Conservation (phyloP, 2,888 invertebrate genomes). For the Synanthedon andrenaeformis region DNA sequence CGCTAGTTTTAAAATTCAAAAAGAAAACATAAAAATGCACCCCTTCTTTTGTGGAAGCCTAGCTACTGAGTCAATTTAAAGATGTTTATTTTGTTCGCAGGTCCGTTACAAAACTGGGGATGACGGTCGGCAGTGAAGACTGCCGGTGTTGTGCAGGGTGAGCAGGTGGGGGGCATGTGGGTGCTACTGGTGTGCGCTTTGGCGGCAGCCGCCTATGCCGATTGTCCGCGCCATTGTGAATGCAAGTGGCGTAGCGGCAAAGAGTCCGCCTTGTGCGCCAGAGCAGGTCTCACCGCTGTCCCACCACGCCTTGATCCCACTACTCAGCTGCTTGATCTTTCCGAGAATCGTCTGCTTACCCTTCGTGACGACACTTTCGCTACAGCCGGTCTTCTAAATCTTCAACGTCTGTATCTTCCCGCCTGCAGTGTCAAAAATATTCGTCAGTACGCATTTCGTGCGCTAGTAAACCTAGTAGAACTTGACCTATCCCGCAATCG, state of each 20-base stretch:
- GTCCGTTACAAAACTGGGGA: constrained; percentile 38
- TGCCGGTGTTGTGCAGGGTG: constrained; percentile 56
- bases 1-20: too few species aligned
- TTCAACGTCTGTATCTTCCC: constrained; percentile 82
- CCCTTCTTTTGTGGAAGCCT: too few species aligned
- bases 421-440: constrained; percentile 77
- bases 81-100: constrained; percentile 24
- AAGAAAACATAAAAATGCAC: too few species aligned
- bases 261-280: constrained; percentile 84
- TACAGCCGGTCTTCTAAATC: constrained; percentile 79
- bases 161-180: constrained; percentile 57
- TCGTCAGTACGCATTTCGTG: constrained; percentile 80
- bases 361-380: constrained; percentile 81
- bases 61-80: too few species aligned
- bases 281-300: constrained; percentile 79
- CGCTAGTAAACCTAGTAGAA: constrained; percentile 84
- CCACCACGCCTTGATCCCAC: constrained; percentile 81
- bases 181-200: constrained; percentile 69
- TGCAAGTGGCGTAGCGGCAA: constrained; percentile 92
- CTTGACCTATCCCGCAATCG: constrained; percentile 83
- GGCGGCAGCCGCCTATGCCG: constrained; percentile 68
- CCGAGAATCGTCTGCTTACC: constrained; percentile 76
- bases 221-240: constrained; percentile 82
- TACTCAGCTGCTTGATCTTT: constrained; percentile 83
- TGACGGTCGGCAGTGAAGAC: constrained; percentile 52